A percentile compares a stretch with the other conserved stretches of the same genome.
phyloP scores from a whole-genome alignment of 1,140 invertebrate genomes.

The Aphelenchoides avenae region DNA sequence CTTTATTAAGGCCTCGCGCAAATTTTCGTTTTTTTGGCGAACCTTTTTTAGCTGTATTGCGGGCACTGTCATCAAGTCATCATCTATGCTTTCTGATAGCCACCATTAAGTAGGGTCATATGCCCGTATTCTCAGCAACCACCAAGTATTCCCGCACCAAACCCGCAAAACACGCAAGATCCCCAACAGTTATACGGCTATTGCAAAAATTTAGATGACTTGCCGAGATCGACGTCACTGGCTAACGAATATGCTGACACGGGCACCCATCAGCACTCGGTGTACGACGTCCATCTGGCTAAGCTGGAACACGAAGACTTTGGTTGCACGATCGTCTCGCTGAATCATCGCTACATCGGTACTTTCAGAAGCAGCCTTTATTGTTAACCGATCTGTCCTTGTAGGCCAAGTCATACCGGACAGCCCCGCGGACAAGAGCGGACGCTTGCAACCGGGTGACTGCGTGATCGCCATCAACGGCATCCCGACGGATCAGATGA shows the following conservation, averaged over 20 bases:
- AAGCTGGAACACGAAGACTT: slow-evolving; percentile 91
- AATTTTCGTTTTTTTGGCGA: too few species aligned
- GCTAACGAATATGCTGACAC: background rate
- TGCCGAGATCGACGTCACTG: background rate
- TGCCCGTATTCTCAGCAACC: too few species aligned
- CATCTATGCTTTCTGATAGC: too few species aligned
- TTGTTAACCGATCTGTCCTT: slow-evolving; percentile 6
- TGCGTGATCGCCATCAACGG: slow-evolving; percentile 92
- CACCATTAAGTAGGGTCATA: too few species aligned
- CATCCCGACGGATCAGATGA: slow-evolving; percentile 80
- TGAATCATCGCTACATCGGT: slow-evolving; percentile 89
- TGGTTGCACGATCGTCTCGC: slow-evolving; percentile 96
- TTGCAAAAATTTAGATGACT: too few species aligned
- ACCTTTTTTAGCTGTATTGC: too few species aligned
- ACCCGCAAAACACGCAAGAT: too few species aligned
- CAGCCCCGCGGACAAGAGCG: slow-evolving; percentile 87
- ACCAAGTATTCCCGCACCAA: too few species aligned
- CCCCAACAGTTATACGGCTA: too few species aligned
- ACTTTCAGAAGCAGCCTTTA: slow-evolving; percentile 28
- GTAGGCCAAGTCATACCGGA: slow-evolving; percentile 83
- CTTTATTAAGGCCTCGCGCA: too few species aligned
- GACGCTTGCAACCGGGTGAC: slow-evolving; percentile 83
- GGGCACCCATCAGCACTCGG: slow-evolving; percentile 35
- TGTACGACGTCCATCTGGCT: slow-evolving; percentile 81
- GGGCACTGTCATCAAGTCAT: too few species aligned